phyloP scores from a whole-genome alignment of 1,140 invertebrate species.

The Achroia grisella region DNA sequence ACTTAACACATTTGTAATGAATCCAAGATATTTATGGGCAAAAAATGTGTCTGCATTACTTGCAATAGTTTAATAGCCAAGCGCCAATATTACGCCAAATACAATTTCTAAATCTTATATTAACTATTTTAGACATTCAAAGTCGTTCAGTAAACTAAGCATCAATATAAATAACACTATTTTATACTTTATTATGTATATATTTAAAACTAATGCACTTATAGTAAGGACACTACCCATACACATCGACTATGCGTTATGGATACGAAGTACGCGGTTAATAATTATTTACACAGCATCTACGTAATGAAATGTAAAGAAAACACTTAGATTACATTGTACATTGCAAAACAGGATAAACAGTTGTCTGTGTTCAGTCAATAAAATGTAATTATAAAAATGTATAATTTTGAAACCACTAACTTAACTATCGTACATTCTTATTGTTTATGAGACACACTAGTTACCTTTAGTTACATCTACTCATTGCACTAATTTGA shows the following conservation, averaged over 20 bases:
- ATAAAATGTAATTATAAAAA: slow-evolving; percentile 45
- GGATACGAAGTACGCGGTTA: slow-evolving; percentile 49
- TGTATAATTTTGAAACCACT: slow-evolving; percentile 41
- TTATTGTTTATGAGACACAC: slow-evolving; percentile 48
- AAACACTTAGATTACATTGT: slow-evolving; percentile 47
- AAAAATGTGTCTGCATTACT: too few species aligned
- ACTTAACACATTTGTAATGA: not conserved
- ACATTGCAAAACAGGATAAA: slow-evolving; percentile 37
- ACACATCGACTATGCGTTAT: slow-evolving; percentile 46
- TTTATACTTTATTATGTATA: slow-evolving; percentile 62
- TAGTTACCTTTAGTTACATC: slow-evolving; percentile 48
- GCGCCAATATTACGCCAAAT: slow-evolving; percentile 45
- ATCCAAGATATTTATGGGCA: too few species aligned
- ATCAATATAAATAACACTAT: slow-evolving; percentile 71
- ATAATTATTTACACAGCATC: slow-evolving; percentile 50
- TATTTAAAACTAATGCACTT: slow-evolving; percentile 61
- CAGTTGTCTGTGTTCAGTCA: slow-evolving; percentile 49
- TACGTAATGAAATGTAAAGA: slow-evolving; percentile 37
- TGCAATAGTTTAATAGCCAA: slow-evolving; percentile 33
- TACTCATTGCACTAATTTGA: slow-evolving; percentile 72
- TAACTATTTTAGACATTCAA: slow-evolving; percentile 62
- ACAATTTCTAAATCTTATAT: slow-evolving; percentile 59
- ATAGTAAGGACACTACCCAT: slow-evolving; percentile 48
- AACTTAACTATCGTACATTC: slow-evolving; percentile 61
- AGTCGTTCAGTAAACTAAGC: slow-evolving; percentile 65